These are phyloP conservation scores for Zoanthus gigantus DNA, from an alignment of 92 coral and sea anemone genomes.

Conservation along the genomic window DNA sequence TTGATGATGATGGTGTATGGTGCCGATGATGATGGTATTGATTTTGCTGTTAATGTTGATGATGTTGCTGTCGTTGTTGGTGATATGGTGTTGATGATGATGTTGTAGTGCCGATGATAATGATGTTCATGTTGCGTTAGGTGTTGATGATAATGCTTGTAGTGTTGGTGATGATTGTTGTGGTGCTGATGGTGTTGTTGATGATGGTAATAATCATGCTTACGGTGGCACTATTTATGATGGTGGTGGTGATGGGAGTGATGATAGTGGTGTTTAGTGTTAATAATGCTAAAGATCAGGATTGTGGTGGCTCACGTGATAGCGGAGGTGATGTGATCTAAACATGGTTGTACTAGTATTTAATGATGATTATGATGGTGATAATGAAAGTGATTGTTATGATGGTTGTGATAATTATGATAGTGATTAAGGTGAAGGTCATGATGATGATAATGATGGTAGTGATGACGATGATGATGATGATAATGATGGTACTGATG, in stretches of 20 bases:
- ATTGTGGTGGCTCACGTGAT: no score
- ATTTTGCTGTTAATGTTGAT: no score
- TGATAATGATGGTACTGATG: not conserved
- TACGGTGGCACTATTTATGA: not conserved
- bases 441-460: not conserved
- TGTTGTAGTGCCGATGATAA: not conserved
- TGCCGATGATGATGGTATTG: not conserved
- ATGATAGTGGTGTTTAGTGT: not conserved
- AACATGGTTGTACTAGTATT: no score
- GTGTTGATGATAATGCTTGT: no score
- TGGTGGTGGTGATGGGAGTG: not conserved
- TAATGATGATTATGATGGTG: not conserved
- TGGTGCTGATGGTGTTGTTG: not conserved
- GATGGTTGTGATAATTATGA: not conserved
- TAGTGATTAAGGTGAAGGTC: not conserved
- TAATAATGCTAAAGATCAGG: no score
- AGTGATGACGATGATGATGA: not conserved
- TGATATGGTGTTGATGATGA: not conserved
- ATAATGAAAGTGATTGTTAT: no score
- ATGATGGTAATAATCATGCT: no score
- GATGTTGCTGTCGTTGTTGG: no score
- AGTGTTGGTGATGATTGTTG: not conserved
- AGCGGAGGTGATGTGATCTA: no score
- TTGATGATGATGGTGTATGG: not conserved
- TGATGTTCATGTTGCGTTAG: no score